Evolutionary conservation across 2,888 invertebrate genomes (phyloP), one percentile per base, ranked within the genome.

Genomic region (Lasioglossum marginatum): DNA sequence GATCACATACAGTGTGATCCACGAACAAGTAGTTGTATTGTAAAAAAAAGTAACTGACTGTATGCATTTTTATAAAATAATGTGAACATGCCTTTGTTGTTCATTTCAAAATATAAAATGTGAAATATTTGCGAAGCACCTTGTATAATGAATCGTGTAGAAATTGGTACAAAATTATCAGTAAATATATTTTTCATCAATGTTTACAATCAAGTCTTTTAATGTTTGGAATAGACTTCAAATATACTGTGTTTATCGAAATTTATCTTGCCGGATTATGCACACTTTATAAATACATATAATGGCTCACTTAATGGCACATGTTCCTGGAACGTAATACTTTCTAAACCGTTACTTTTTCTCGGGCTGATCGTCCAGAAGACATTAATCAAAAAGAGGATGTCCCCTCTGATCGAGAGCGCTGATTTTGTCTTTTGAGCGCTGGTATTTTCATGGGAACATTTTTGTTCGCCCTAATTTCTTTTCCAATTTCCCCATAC

Each of bases 381-480:
- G 70, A 63, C 77, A 86, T 86, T 83, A 86, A 86, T 86, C 83
- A 86, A 75, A 70, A 71, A 79, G 68, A 40, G 19, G 37, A 16
- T 5, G 71, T 76, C 74, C 37, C 45, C 70, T 34, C n/a, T 34
- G 19, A n/a, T n/a, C 10, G 3, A 52, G 52, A 52, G 23, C 31
- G 31, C 60, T 27, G 48, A n/a, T n/a, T n/a, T n/a, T n/a, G n/a
- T n/a, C n/a, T n/a, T n/a, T n/a, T n/a, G n/a, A n/a, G n/a, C n/a
- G 75, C 27, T n/a, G 75, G 31, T 81, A 68, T n/a, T 66, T 83
- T 83, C 63, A 48, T 75, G n/a, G 57, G 80, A 57, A 80, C 70
- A 37, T 71, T 81, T 75, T 57, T 75, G 4, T 43, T 16, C 72
- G 48, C 40, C 48, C 60, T 77, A 73, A 48, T 71, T 63, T 77